Base-by-base conservation (phyloP, 2,888 invertebrate genomes). In the Torymus auratus region DNA sequence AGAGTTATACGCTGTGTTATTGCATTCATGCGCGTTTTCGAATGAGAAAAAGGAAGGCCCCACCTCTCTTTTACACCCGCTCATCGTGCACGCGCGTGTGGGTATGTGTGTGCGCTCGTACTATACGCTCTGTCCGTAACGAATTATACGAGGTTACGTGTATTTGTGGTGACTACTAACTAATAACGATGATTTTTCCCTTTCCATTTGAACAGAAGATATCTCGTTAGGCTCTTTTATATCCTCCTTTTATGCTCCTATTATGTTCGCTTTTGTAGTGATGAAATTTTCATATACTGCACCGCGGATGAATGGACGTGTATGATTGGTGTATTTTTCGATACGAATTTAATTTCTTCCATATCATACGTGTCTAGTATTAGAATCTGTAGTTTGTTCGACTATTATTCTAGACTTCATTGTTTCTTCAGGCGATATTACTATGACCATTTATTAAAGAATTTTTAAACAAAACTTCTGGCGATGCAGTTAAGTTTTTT, bases 181-280 rank as follows among this genome's bases (percentile, higher is more conserved):
- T 71, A 78, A 78, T 73, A 67, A 68, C 67, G 61, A 78, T 73
- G 61, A 73, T 68, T 73, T 68, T 55, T 78, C 56, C 15, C n/a
- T 68, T 73, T 65, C 28, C 56, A 10, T 64, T n/a, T 13, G 17
- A 52, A 20, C 61, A 15, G 67, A 23, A 72, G 50, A 62, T 69
- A 76, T 60, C 61, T 76, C 55, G 76, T 76, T 76, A 76, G 50
- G 41, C 41, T 41, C 61, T 71, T 61, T 61, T 60, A 71, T 61
- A 61, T 23, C 52, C 20, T 52, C 61, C 58, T 50, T 52, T 61
- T 71, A 56, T 61, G 50, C 23, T 41, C 17, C 56, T 56, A 41
- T 41, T 52, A 20, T 55, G 55, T 55, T 23, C 55, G 53, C 68
- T 53, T 68, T 68, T 68, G 23, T 68, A 23, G 23, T 55, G 68